Base-by-base conservation (phyloP, 1,140 invertebrate genomes). In the Stegodyphus mimosarum region DNA sequence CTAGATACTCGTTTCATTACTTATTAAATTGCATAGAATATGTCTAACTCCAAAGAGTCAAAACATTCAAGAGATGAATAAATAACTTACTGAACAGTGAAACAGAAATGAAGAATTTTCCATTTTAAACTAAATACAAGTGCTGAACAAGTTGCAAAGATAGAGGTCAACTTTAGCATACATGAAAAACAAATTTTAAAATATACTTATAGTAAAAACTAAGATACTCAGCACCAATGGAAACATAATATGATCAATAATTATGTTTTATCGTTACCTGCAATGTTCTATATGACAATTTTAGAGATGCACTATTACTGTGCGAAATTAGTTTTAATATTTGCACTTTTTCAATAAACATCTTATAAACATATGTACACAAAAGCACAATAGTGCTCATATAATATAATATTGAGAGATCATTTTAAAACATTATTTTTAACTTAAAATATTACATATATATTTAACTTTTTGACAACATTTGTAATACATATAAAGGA, bases 11-110 rank as follows among this genome's bases (percentile, higher is more conserved):
- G 49, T 15, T 70, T 80, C 67, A 80, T 13, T 78, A 78, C 10
- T 78, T 76, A 18, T 55, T 80, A 80, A 51, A 73, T 73, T 81
- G 79, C 79, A 73, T 81, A 81, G 79, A 80, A 80, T 73, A 81
- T n/a, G n/a, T 73, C 63, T 72, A 71, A 55, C 53, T 55, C 53
- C 13, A 13, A 55, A 55, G 53, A 55, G 53, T 13, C 13, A 55
- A 55, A 55, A 7, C 53, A 55, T 13, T 7, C 7, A n/a, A n/a
- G n/a, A n/a, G n/a, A n/a, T n/a, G n/a, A n/a, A n/a, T n/a, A n/a
- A n/a, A n/a, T n/a, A n/a, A n/a, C n/a, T n/a, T n/a, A n/a, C n/a
- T n/a, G 7, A 55, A 55, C 53, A 55, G 53, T 55, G 13, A 55
- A 7, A 7, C 7, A 55, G 53, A 55, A 55, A 55, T 7, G 13